These are phyloP conservation scores for Paramisgurnus dabryanus DNA, from an alignment of 2,113 vertebrate species.

Conservation along the genomic window DNA sequence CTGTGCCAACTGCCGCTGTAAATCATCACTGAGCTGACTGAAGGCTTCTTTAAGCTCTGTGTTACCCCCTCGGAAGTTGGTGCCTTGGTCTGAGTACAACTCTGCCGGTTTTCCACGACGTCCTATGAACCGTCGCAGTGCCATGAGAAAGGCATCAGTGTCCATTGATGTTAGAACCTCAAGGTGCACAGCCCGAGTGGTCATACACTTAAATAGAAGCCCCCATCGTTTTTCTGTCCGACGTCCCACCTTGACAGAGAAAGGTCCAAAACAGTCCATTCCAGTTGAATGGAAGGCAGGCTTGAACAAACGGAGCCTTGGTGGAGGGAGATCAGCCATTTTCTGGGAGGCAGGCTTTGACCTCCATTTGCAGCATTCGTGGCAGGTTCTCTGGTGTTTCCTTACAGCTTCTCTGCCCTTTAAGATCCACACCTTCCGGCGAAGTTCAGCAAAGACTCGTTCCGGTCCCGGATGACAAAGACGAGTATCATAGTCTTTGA, in stretches of 20 bases:
- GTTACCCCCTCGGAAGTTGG: too few relatives aligned
- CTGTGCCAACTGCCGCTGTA: background rate
- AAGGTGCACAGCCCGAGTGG: background rate
- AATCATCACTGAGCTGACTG: background rate
- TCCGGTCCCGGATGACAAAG: constrained; percentile 11
- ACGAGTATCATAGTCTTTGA: background rate
- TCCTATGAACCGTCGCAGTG: background rate
- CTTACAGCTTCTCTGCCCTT: constrained; percentile 1
- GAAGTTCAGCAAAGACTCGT: background rate
- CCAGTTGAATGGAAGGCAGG: constrained; percentile 15
- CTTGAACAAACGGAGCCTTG: constrained; percentile 5
- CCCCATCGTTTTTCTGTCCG: constrained; percentile 39
- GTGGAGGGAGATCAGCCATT: background rate
- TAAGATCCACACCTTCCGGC: background rate
- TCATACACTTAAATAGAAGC: constrained; percentile 26
- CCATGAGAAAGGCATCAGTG: constrained; percentile 4
- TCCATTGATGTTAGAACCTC: background rate
- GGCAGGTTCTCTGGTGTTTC: background rate
- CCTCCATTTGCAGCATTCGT: constrained; percentile 15
- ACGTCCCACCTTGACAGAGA: background rate
- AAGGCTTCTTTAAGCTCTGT: too few relatives aligned
- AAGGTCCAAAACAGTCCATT: constrained; percentile 37
- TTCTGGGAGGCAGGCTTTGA: background rate
- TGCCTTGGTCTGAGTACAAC: too few relatives aligned
- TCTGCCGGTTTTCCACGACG: too few relatives aligned